These are phyloP conservation scores for Drosophila paracracens DNA, from an alignment of 2,888 invertebrate genomes.

Conservation along the genomic window DNA sequence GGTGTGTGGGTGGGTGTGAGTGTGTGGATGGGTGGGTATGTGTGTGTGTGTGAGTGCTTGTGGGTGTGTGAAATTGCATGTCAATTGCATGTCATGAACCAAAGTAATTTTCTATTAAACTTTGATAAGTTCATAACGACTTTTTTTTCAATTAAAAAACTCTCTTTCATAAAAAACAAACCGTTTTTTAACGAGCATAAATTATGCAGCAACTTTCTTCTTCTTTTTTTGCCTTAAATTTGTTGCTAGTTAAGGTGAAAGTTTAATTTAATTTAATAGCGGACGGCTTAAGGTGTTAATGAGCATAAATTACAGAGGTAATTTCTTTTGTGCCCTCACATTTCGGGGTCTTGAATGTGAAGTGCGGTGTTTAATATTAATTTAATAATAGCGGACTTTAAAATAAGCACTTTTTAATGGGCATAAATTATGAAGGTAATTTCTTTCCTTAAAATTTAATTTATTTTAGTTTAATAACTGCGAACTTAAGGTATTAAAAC, in stretches of 20 bases:
- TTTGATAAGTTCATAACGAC: slow-evolving; percentile 49
- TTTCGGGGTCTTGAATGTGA: not conserved
- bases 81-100: slow-evolving; percentile 68
- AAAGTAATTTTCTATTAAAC: slow-evolving; percentile 13
- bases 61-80: slow-evolving; percentile 71
- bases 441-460: not conserved
- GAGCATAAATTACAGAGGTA: not conserved
- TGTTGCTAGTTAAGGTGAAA: not conserved
- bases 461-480: not conserved
- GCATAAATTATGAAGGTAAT: not conserved
- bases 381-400: not conserved
- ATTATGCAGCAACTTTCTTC: not conserved
- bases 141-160: slow-evolving; percentile 18
- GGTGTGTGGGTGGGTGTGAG: not conserved
- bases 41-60: not conserved
- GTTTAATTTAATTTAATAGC: not conserved
- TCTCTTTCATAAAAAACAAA: not conserved
- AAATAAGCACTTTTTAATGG: not conserved
- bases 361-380: not conserved
- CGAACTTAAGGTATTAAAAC: not conserved
- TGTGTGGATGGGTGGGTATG: slow-evolving; percentile 16
- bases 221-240: not conserved
- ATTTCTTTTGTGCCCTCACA: not conserved
- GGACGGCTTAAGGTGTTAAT: not conserved
- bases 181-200: not conserved